These are phyloP conservation scores for Opisthocomus hoazin DNA, from an alignment of 2,113 vertebrate species.

Conservation along the genomic window DNA sequence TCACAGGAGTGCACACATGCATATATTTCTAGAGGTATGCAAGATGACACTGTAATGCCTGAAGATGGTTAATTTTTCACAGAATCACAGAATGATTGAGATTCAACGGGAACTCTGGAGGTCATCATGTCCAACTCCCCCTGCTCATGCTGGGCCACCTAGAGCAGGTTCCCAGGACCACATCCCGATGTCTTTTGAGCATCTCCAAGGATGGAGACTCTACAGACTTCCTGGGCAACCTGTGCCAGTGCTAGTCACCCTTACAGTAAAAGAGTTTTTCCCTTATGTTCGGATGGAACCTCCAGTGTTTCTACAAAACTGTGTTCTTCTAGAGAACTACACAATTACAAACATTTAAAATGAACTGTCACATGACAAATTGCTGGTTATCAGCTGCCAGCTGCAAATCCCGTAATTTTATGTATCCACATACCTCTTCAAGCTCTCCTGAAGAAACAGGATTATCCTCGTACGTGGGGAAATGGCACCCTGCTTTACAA, in stretches of 20 bases:
- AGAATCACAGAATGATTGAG: conserved; percentile 19
- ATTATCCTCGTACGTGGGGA: conserved; percentile 80
- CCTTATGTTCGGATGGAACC: background rate
- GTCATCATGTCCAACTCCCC: background rate
- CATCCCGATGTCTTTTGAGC: background rate
- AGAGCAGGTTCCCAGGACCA: background rate
- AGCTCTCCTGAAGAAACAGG: conserved; percentile 79
- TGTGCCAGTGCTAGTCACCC: background rate
- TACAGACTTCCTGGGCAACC: background rate
- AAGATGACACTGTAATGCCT: conserved; percentile 12
- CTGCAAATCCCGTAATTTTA: conserved; percentile 30
- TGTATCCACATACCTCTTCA: conserved; percentile 79
- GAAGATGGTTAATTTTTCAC: conserved; percentile 22
- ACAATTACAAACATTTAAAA: background rate
- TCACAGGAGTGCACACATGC: conserved; percentile 9
- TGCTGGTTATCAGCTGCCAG: conserved; percentile 32
- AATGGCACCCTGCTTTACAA: conserved; percentile 78
- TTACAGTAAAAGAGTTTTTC: background rate
- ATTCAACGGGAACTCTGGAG: conserved; percentile 10
- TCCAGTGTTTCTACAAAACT: conserved; percentile 26
- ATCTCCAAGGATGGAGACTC: background rate
- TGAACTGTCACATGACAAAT: conserved; percentile 22
- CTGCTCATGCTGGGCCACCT: background rate
- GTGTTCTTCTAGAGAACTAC: conserved; percentile 1
- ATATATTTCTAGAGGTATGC: conserved; percentile 38